A percentile compares a stretch with the other conserved stretches of the same genome.
phyloP scores from a whole-genome alignment of 2,797 vertebrate genomes.

The Alectoris magna region DNA sequence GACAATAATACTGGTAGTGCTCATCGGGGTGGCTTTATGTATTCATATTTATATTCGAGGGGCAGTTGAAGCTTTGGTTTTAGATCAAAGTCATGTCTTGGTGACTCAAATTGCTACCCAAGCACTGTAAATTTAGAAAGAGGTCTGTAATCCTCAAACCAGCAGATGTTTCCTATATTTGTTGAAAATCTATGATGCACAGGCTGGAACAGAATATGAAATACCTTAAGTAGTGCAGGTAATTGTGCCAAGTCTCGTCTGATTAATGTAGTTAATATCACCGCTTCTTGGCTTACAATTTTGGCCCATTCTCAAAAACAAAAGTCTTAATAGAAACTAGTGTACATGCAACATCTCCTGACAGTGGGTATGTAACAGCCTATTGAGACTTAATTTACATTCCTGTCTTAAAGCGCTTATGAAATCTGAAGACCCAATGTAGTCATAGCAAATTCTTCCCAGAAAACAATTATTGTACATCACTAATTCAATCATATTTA shows the following conservation, averaged over 20 bases:
- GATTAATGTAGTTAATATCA: neutral
- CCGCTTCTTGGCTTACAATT: neutral
- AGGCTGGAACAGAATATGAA: neutral
- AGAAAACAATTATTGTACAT: neutral
- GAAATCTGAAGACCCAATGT: neutral
- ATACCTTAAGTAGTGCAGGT: neutral
- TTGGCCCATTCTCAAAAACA: neutral
- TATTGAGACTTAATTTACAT: slow-evolving; percentile 25
- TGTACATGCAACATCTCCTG: neutral
- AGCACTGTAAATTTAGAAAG: neutral
- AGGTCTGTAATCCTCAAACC: neutral
- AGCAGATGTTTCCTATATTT: slow-evolving; percentile 12
- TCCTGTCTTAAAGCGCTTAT: neutral
- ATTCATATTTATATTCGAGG: neutral
- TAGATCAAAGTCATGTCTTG: neutral
- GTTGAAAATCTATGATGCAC: neutral
- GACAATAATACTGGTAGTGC: no score
- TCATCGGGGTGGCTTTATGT: neutral
- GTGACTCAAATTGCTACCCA: neutral
- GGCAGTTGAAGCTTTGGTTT: neutral
- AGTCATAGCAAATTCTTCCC: neutral
- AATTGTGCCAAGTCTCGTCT: slow-evolving; percentile 5
- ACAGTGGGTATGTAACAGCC: neutral
- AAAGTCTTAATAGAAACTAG: neutral
- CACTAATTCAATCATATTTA: neutral